Evolutionary conservation across 2,113 vertebrate species (phyloP), one percentile per base, ranked within the genome.

Genomic region (Ia io): DNA sequence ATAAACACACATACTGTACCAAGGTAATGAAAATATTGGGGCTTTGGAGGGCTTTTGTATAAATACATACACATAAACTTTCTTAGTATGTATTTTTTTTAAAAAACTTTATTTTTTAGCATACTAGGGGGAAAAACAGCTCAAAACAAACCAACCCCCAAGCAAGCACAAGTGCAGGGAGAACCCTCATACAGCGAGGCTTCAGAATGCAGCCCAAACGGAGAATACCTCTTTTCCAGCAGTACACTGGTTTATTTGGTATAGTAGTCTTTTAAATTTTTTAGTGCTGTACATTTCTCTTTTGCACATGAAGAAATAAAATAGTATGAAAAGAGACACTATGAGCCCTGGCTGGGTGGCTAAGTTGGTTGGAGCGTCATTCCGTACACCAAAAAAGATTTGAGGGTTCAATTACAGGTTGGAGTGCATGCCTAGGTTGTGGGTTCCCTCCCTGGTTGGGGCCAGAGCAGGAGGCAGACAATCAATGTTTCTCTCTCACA

Each of bases 61-160:
- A 51, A 90, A 69, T 9, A 56, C 53, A 56, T 5, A 13, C 25
- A 76, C 0, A 0, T 3, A 44, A 2, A 4, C 25, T 96, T 85
- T 44, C 12, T 3, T 0, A 1, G 69, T 7, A 32, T 35, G 32
- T 44, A 92, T 47, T 18, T 88, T 88, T 86, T 90, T n/a, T 1
- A 56, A 56, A 56, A 56, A 23, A 79, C 42, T 91, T 89, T 56
- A 65, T 44, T 59, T 76, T 82, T 95, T 80, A 76, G 56, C 25
- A 22, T 84, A 8, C 40, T 40, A 11, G 14, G 14, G 5, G 59
- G 61, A 37, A 65, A 61, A n/a, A 49, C 6, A 3, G 6, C 6
- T 5, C 23, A 11, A 44, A 70, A 49, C 65, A 76, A 70, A 28
- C 22, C 25, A 82, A 25, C 1, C 32, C 16, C 22, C 18, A 86